Conservation (phyloP, 2,113 vertebrate genomes). For the Empidonax traillii region DNA sequence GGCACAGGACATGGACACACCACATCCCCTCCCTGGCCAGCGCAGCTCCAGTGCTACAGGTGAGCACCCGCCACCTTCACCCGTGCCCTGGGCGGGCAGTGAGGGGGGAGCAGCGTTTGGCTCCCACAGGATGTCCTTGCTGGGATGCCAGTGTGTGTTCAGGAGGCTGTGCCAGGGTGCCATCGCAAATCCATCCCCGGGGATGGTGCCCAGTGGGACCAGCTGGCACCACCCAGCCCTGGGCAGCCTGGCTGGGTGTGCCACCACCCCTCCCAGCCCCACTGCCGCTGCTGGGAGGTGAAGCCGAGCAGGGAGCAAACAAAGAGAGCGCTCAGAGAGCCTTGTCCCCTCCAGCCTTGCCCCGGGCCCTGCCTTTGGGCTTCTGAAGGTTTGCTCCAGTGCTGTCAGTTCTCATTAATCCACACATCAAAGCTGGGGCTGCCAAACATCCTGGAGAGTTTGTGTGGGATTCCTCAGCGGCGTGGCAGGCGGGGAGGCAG, state of each 20-base stretch:
- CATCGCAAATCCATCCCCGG: fast-evolving
- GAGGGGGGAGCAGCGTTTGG: background rate
- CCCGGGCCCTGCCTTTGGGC: slow-evolving; percentile 32
- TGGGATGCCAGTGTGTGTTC: fast-evolving
- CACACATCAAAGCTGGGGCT: background rate
- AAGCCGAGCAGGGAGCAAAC: background rate
- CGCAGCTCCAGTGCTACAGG: fast-evolving
- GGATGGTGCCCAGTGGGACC: fast-evolving
- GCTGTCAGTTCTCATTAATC: background rate
- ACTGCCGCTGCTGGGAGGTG: background rate
- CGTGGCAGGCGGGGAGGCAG: fast-evolving
- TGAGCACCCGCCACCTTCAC: fast-evolving
- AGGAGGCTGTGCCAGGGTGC: fast-evolving
- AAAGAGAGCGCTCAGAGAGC: background rate
- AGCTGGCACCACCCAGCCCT: fast-evolving
- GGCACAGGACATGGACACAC: fast-evolving
- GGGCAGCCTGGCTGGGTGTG: background rate
- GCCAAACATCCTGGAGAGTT: background rate
- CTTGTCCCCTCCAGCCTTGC: background rate
- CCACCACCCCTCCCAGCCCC: fast-evolving
- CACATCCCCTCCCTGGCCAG: fast-evolving
- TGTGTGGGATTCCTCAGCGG: fast-evolving
- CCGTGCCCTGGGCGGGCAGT: fast-evolving
- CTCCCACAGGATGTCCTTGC: fast-evolving
- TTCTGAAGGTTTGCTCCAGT: background rate